Evolutionary conservation across 1,140 invertebrate genomes (phyloP).

Genomic region (Drosophila nikananu): DNA sequence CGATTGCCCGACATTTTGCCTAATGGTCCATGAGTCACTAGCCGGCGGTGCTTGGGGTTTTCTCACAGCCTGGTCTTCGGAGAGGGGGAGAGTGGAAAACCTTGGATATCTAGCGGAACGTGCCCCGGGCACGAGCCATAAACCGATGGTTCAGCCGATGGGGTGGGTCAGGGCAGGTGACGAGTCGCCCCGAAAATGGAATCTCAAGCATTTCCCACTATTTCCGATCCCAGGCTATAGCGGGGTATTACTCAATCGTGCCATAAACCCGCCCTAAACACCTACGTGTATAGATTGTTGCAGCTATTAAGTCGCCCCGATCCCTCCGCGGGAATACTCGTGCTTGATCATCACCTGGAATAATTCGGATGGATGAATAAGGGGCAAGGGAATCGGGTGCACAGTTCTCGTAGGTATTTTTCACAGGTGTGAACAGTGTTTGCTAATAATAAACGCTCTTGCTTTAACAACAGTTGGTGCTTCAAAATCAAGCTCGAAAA

Average conservation of each 20-base stretch:
- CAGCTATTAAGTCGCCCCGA: neutral
- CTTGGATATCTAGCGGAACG: constrained; percentile 28
- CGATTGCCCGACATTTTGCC: constrained; percentile 29
- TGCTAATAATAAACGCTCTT: neutral
- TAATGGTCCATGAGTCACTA: constrained; percentile 36
- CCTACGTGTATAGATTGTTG: neutral
- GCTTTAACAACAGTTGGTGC: too few species aligned
- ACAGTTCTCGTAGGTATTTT: neutral
- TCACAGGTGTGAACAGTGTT: neutral
- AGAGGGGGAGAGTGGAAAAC: constrained; percentile 6
- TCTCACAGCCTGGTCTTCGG: constrained; percentile 2
- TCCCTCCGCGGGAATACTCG: neutral
- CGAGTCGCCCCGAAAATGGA: constrained; percentile 17
- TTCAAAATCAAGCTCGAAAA: too few species aligned
- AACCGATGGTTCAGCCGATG: constrained; percentile 14
- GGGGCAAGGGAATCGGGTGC: neutral
- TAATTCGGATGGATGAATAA: neutral
- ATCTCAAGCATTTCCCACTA: constrained; percentile 17
- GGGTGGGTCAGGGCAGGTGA: constrained; percentile 27
- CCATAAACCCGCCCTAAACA: neutral
- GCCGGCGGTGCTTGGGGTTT: constrained; percentile 26
- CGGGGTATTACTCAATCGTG: constrained; percentile 4
- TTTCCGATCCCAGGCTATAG: constrained; percentile 3
- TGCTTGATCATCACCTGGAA: constrained; percentile 5
- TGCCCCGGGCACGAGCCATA: constrained; percentile 30